Percentiles rank a stretch among this genome's conserved stretches.
phyloP scores from a whole-genome alignment of 2,113 vertebrate genomes.

The Neolamprologus brichardi region DNA sequence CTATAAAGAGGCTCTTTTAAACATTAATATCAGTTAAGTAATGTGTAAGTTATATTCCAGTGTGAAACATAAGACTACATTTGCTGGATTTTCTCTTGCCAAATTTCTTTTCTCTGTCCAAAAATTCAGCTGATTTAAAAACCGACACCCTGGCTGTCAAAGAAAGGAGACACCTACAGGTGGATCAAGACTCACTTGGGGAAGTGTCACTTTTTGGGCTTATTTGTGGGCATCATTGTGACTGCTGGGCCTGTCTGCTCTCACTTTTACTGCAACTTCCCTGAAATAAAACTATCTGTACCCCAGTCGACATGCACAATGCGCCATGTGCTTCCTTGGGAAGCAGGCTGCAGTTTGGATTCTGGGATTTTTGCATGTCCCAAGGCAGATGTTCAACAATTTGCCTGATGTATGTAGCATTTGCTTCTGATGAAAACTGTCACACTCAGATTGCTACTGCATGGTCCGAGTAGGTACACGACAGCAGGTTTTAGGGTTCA shows the following conservation, averaged over 20 bases:
- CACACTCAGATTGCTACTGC: neutral
- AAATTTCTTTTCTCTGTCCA: neutral
- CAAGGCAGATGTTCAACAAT: constrained; percentile 8
- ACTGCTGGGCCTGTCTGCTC: neutral
- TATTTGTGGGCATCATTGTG: neutral
- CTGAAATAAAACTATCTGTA: neutral
- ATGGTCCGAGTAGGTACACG: neutral
- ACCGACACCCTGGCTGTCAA: constrained; percentile 9
- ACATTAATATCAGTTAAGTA: neutral
- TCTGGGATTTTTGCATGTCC: neutral
- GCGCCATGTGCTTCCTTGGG: neutral
- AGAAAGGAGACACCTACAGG: constrained; percentile 36
- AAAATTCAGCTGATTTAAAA: constrained; percentile 17
- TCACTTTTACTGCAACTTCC: neutral
- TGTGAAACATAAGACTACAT: neutral
- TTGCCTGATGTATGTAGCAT: neutral
- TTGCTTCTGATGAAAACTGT: neutral
- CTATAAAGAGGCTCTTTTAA: neutral
- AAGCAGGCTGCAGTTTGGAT: neutral
- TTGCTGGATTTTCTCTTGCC: neutral
- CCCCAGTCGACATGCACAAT: neutral
- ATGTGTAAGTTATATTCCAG: neutral
- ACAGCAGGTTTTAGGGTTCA: neutral
- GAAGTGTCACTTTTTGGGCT: constrained; percentile 27
- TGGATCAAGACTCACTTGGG: constrained; percentile 3